A percentile compares a stretch with the other conserved stretches of the same genome.
Conservation (phyloP, 2,113 vertebrate species). For the Tor tambroides region DNA sequence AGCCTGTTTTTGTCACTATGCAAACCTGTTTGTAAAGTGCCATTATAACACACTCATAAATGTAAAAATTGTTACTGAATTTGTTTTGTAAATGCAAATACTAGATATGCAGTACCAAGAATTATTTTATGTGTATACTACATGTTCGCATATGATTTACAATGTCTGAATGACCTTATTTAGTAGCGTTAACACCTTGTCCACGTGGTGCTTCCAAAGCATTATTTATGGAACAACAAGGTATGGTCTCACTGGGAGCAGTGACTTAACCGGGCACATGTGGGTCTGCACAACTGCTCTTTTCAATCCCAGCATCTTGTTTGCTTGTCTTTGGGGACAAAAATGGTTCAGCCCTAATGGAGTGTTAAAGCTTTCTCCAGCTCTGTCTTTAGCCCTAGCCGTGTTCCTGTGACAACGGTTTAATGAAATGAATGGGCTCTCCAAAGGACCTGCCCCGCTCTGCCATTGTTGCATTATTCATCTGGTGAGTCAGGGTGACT, state of each 20-base stretch:
- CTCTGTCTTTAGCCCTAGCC: conserved; percentile 15
- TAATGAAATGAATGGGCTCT: conserved; percentile 56
- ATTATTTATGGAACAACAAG: conserved; percentile 18
- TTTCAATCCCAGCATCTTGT: conserved; percentile 34
- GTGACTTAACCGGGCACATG: neutral
- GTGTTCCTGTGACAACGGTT: conserved; percentile 19
- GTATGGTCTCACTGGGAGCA: neutral
- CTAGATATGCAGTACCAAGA: neutral
- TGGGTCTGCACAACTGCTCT: conserved; percentile 38
- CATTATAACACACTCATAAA: neutral
- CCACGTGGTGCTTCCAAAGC: neutral
- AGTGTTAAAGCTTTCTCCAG: conserved; percentile 49
- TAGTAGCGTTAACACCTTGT: conserved; percentile 3
- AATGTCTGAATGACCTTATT: conserved; percentile 36
- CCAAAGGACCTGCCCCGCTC: conserved; percentile 17
- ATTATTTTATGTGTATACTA: neutral
- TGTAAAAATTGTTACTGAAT: neutral
- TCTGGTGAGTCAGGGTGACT: conserved; percentile 50
- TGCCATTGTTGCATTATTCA: conserved; percentile 48
- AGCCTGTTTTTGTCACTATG: neutral
- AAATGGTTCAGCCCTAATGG: conserved; percentile 44
- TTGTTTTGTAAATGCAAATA: neutral
- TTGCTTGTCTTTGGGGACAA: conserved; percentile 22
- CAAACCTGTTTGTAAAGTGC: neutral
- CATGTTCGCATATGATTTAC: neutral